Conservation (phyloP, 2,797 vertebrate species). For the Serranus cabrilla region DNA sequence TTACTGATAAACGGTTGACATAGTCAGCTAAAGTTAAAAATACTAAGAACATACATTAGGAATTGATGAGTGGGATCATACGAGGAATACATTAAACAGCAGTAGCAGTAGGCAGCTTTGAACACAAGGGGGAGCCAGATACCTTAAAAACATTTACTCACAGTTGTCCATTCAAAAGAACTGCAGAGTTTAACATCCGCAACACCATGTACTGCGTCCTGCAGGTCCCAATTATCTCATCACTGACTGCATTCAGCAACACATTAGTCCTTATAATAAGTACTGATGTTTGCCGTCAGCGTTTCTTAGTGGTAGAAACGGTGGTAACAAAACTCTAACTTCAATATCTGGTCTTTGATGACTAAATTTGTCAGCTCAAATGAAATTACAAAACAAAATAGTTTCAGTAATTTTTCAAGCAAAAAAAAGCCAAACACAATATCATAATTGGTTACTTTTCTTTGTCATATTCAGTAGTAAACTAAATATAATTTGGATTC, state of each 20-base stretch:
- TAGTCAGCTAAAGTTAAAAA: no score
- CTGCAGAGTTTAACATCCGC: slow-evolving; percentile 5
- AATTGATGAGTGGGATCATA: no score
- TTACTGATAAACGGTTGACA: no score
- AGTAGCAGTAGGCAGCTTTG: slow-evolving; percentile 16
- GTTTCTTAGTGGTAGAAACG: background rate
- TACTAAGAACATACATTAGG: no score
- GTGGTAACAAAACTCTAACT: background rate
- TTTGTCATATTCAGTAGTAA: no score
- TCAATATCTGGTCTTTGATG: background rate
- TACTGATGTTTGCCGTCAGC: background rate
- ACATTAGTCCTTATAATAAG: background rate
- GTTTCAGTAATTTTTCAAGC: no score
- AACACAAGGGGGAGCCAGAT: slow-evolving; percentile 65
- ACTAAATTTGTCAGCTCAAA: no score
- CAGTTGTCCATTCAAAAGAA: background rate
- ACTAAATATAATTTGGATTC: no score
- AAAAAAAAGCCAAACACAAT: no score
- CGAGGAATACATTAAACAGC: no score
- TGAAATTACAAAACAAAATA: no score
- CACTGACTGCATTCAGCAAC: background rate
- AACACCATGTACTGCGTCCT: background rate
- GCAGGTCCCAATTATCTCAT: background rate
- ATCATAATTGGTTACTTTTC: no score
- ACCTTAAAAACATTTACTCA: background rate